These are phyloP conservation scores for Bicyclus anynana DNA, from an alignment of 1,140 invertebrate genomes.

Conservation along the genomic window DNA sequence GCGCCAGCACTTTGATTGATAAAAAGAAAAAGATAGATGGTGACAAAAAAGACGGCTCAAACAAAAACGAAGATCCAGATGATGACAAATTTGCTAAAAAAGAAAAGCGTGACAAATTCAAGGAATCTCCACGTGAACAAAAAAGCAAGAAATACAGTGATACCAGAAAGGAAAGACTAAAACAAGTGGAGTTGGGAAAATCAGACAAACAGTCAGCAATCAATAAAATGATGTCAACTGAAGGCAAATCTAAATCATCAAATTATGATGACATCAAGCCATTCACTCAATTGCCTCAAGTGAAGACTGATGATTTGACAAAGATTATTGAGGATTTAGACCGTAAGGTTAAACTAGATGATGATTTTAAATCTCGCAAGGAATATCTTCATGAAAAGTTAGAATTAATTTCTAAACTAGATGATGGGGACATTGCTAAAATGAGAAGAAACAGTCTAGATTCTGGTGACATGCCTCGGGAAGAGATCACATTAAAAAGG, in stretches of 20 bases:
- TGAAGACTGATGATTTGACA: constrained; percentile 67
- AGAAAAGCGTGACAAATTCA: constrained; percentile 59
- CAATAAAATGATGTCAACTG: constrained; percentile 57
- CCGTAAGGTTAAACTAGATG: constrained; percentile 52
- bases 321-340: constrained; percentile 71
- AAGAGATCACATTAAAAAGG: constrained; percentile 69
- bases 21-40: constrained; percentile 64
- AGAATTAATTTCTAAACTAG: constrained; percentile 20
- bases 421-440: constrained; percentile 36
- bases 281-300: constrained; percentile 70
- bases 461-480: constrained; percentile 68
- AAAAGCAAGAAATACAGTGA: constrained; percentile 75
- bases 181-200: constrained; percentile 48
- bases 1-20: constrained; percentile 37
- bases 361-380: constrained; percentile 29
- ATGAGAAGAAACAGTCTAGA: constrained; percentile 78
- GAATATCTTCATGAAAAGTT: constrained; percentile 14
- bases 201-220: constrained; percentile 57
- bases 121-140: constrained; percentile 60
- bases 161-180: constrained; percentile 66
- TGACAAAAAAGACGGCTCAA: constrained; percentile 48
- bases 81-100: constrained; percentile 55
- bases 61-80: constrained; percentile 53
- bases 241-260: constrained; percentile 50
- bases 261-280: constrained; percentile 74